Percentiles rank a stretch among this genome's conserved stretches.
These are phyloP conservation scores for Hymenopus coronatus DNA, from an alignment of 2,888 invertebrate species.

Conservation along the genomic window DNA sequence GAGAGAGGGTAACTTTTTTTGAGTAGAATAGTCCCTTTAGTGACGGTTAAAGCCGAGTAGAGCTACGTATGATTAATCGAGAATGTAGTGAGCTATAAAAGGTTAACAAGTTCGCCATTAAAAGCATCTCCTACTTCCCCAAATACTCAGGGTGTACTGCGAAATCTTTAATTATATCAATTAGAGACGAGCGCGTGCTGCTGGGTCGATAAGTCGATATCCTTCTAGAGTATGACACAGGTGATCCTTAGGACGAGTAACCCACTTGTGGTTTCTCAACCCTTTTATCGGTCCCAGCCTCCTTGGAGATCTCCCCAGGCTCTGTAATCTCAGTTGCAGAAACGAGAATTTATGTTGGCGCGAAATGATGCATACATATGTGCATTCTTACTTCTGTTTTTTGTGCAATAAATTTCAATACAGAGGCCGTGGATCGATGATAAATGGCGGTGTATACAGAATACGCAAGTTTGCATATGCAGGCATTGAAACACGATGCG, in stretches of 20 bases:
- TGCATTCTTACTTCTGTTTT: no score
- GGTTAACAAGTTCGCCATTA: not conserved
- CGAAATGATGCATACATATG: no score
- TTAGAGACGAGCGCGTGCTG: not conserved
- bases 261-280: not conserved
- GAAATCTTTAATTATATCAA: not conserved
- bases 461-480: no score
- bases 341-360: no score
- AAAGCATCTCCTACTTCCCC: not conserved
- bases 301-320: not conserved
- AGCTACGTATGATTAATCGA: not conserved
- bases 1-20: no score
- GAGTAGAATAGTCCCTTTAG: no score
- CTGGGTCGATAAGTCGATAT: not conserved
- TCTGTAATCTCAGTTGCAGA: no score
- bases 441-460: no score
- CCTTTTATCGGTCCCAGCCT: not conserved
- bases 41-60: no score
- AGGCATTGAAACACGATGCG: no score
- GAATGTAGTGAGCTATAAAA: not conserved
- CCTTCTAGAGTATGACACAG: not conserved
- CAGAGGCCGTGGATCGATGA: no score
- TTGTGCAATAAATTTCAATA: no score
- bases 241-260: not conserved
- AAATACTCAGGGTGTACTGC: not conserved